phyloP scores from a whole-genome alignment of 2,888 invertebrate species.

The Amiota minor region DNA sequence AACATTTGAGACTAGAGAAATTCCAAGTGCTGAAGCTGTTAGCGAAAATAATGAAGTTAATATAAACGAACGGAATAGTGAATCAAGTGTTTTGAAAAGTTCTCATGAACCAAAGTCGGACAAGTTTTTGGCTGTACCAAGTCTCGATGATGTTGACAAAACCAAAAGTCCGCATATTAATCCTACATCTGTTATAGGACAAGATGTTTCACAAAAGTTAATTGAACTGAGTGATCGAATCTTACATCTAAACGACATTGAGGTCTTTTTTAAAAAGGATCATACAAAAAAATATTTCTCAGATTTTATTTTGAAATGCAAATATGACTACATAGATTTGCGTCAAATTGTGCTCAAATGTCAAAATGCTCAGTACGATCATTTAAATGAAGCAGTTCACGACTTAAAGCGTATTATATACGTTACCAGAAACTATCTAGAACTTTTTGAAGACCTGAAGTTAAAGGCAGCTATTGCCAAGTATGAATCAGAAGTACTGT shows the following conservation, averaged over 20 bases:
- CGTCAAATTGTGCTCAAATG: slow-evolving; percentile 80
- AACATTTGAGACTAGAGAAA: background rate
- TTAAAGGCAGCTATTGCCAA: slow-evolving; percentile 61
- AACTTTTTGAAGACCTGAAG: slow-evolving; percentile 61
- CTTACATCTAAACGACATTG: slow-evolving; percentile 62
- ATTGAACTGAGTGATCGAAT: slow-evolving; percentile 63
- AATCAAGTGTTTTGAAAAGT: no score
- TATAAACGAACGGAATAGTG: no score
- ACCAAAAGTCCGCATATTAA: background rate
- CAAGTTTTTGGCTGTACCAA: background rate
- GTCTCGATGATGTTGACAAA: background rate
- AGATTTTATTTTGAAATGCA: slow-evolving; percentile 77
- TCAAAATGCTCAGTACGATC: slow-evolving; percentile 79
- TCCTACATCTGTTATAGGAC: slow-evolving; percentile 42
- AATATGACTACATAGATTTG: slow-evolving; percentile 79
- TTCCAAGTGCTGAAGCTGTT: background rate
- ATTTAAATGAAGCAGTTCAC: slow-evolving; percentile 81
- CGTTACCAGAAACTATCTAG: slow-evolving; percentile 77
- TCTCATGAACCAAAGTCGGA: background rate
- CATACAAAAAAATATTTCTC: slow-evolving; percentile 75
- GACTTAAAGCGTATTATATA: slow-evolving; percentile 80
- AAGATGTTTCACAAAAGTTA: slow-evolving; percentile 60
- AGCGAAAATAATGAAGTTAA: background rate
- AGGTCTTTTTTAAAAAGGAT: slow-evolving; percentile 68
- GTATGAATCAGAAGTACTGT: slow-evolving; percentile 74